These are phyloP conservation scores for Crotalus tigris DNA, from an alignment of 2,113 vertebrate species.

Conservation along the genomic window DNA sequence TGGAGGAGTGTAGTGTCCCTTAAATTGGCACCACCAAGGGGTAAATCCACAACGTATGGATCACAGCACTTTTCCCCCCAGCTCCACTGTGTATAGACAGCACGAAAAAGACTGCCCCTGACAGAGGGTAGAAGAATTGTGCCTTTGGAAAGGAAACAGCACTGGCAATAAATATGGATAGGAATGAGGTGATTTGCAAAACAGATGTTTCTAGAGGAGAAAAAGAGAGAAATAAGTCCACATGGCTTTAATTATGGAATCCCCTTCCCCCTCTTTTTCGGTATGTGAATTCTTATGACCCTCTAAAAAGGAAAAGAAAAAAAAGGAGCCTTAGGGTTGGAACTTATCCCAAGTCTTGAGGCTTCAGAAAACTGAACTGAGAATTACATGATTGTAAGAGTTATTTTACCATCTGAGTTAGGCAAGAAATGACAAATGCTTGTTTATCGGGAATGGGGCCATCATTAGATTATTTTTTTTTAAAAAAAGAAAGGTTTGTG, in stretches of 20 bases:
- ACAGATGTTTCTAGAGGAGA: constrained; percentile 66
- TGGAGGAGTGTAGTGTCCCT: background rate
- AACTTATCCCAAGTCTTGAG: background rate
- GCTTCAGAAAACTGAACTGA: background rate
- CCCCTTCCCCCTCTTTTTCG: background rate
- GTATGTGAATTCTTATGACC: background rate
- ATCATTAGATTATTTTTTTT: background rate
- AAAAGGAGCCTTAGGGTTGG: background rate
- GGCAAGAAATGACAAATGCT: constrained; percentile 11
- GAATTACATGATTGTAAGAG: background rate
- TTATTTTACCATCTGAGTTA: background rate
- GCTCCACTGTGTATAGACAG: background rate
- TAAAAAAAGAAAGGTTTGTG: background rate
- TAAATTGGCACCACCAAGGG: background rate
- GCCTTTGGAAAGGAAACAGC: constrained; percentile 64
- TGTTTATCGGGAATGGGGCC: constrained; percentile 7
- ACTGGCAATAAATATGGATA: constrained; percentile 67
- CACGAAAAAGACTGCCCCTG: background rate
- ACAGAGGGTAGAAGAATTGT: background rate
- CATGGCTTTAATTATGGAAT: constrained; percentile 17
- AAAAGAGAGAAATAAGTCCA: constrained; percentile 17
- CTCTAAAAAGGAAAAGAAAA: background rate
- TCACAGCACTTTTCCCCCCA: background rate
- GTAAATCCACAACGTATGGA: background rate
- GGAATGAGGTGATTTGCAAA: constrained; percentile 73